Evolutionary conservation across 2,888 invertebrate species (phyloP).

Genomic region (Epistrophe eligans): DNA sequence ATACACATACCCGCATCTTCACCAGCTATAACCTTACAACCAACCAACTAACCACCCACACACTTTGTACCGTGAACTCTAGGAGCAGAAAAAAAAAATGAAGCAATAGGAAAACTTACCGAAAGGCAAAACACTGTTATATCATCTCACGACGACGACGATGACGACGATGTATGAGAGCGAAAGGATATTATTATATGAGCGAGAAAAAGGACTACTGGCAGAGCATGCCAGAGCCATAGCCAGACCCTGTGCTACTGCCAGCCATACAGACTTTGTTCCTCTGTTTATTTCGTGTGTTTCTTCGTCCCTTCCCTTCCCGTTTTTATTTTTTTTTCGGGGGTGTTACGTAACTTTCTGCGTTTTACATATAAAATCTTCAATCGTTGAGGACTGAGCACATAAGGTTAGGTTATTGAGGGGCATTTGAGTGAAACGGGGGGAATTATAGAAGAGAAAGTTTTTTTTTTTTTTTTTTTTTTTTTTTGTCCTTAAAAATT

Average conservation of each 20-base stretch:
- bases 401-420: neutral
- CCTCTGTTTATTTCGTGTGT: slow-evolving; percentile 59
- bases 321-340: slow-evolving; percentile 56
- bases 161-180: slow-evolving; percentile 42
- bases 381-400: slow-evolving; percentile 14
- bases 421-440: slow-evolving; percentile 9
- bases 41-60: slow-evolving; percentile 25
- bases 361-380: slow-evolving; percentile 75
- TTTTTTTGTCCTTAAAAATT: slow-evolving; percentile 16
- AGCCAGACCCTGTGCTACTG: slow-evolving; percentile 49
- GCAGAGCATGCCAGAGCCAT: slow-evolving; percentile 49
- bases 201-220: slow-evolving; percentile 40
- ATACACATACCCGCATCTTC: slow-evolving; percentile 14
- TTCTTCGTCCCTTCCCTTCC: slow-evolving; percentile 51
- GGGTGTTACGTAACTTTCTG: slow-evolving; percentile 74
- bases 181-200: slow-evolving; percentile 53
- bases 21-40: neutral
- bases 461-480: slow-evolving; percentile 54
- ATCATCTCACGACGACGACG: slow-evolving; percentile 52
- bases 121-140: slow-evolving; percentile 72
- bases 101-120: slow-evolving; percentile 55
- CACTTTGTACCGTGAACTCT: slow-evolving; percentile 54
- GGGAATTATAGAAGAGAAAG: slow-evolving; percentile 19
- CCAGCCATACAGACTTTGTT: slow-evolving; percentile 49
- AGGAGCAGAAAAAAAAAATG: slow-evolving; percentile 27